Evolutionary conservation across 2,797 vertebrate species (phyloP).

Genomic region (Spizella passerina): DNA sequence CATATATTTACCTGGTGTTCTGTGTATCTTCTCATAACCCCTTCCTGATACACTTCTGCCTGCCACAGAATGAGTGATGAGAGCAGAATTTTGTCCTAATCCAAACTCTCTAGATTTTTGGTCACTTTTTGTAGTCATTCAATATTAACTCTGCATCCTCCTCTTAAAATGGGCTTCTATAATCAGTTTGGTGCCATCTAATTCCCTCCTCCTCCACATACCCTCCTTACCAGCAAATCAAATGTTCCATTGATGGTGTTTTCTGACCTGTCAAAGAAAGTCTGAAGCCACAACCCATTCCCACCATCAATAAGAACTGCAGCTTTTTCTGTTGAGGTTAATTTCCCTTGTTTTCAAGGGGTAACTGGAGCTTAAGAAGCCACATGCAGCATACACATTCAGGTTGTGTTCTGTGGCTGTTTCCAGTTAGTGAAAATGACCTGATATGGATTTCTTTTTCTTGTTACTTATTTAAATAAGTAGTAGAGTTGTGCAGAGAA

Average conservation of each 20-base stretch:
- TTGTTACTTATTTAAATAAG: background rate
- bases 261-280: background rate
- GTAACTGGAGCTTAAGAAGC: background rate
- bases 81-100: constrained; percentile 1
- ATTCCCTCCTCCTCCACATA: background rate
- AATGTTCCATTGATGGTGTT: background rate
- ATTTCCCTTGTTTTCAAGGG: background rate
- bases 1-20: background rate
- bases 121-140: background rate
- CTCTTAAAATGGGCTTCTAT: background rate
- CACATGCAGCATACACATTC: background rate
- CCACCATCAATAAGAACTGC: background rate
- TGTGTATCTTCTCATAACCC: background rate
- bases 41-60: background rate
- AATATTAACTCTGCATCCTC: background rate
- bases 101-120: background rate
- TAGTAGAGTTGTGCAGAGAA: background rate
- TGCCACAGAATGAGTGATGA: background rate
- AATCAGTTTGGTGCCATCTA: background rate
- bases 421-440: background rate
- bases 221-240: background rate
- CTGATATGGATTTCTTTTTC: background rate
- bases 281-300: background rate
- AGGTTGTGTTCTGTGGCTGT: background rate
- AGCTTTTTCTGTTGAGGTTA: background rate